These are phyloP conservation scores for Perognathus longimembris DNA, from an alignment of 2,113 vertebrate genomes.

Conservation along the genomic window DNA sequence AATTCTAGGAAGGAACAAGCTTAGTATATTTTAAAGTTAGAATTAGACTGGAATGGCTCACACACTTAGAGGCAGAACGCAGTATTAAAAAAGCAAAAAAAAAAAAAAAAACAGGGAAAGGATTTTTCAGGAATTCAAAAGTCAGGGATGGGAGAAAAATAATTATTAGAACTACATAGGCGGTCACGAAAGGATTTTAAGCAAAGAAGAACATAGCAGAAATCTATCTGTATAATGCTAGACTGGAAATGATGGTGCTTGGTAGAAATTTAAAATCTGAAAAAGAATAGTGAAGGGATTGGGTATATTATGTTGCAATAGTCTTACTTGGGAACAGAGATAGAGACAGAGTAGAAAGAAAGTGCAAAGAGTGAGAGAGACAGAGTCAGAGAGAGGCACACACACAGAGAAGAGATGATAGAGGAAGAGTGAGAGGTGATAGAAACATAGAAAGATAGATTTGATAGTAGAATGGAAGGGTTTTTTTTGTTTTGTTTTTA, in stretches of 20 bases:
- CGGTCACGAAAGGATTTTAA: not conserved
- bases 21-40: slow-evolving; percentile 29
- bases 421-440: not conserved
- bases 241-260: not conserved
- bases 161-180: not conserved
- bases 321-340: not conserved
- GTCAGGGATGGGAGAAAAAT: not conserved
- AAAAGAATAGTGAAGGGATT: not conserved
- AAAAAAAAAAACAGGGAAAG: too few species aligned
- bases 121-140: not conserved
- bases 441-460: not conserved
- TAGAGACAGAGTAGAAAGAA: not conserved
- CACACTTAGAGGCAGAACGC: not conserved
- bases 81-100: not conserved
- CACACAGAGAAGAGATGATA: not conserved
- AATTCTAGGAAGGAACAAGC: not conserved
- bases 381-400: not conserved
- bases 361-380: not conserved
- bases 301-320: not conserved
- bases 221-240: not conserved
- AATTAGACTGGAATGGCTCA: not conserved
- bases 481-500: not conserved
- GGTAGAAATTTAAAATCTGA: not conserved
- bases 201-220: not conserved
- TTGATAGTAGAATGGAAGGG: not conserved